Base-by-base conservation (phyloP, 2,113 vertebrate genomes). In the Danionella cerebrum region DNA sequence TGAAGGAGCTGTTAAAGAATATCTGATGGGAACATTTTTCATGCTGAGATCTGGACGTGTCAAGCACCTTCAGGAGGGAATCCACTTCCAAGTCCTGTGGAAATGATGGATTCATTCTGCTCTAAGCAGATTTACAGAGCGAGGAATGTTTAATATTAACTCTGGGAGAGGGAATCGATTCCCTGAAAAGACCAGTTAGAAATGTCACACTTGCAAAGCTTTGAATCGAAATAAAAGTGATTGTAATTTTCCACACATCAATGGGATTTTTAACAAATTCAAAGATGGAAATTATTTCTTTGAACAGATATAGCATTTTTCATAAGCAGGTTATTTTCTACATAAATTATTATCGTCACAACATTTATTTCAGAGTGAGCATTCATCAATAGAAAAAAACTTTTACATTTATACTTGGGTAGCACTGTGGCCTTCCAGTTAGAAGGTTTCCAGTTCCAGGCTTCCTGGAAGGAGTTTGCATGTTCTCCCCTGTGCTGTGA, bases 21-120 rank as follows among this genome's bases (percentile, higher is more conserved):
- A 60, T 68, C 58, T 63, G 51, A 68, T 59, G 45, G n/a, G 45
- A 70, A 60, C 45, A 66, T 60, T 70, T 70, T 52, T 70, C 53
- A 66, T 70, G 60, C 60, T 18, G 38, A 70, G 57, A 39, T 63
- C 51, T 73, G 19, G 33, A 6, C 6, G 52, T 64, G 69, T 67
- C 66, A 66, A 70, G 44, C 33, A 35, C 42, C 52, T 16, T 54
- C 65, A 48, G 65, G 58, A 57, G 51, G 35, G 38, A 36, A 45
- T 64, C 39, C 65, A 31, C 36, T 16, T 27, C 65, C 47, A 25
- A 53, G 19, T 19, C 69, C 51, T 45, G 48, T 25, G 18, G 55
- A 41, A 39, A 27, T 41, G 22, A 25, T 14, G 13, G 21, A 58
- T 41, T 16, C 4, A 41, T 11, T 19, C 12, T 58, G 1, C 27